A percentile compares a stretch with the other conserved stretches of the same genome.
phyloP scores from a whole-genome alignment of 2,888 invertebrate genomes.

The Acleris literana region DNA sequence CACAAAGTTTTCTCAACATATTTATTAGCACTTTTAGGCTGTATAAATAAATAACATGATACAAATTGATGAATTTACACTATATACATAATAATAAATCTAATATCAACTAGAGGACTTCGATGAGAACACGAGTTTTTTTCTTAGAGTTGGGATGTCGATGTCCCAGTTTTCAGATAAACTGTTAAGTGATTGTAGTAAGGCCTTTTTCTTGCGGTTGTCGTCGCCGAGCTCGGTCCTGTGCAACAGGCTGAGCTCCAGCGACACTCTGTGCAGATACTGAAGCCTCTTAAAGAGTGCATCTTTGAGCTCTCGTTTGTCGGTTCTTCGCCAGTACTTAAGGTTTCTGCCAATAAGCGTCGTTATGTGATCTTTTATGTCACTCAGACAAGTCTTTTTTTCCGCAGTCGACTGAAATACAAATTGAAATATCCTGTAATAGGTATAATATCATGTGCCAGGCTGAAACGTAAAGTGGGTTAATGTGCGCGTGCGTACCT shows the following conservation, averaged over 20 bases:
- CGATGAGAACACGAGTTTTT: constrained; percentile 47
- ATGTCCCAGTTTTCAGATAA: constrained; percentile 68
- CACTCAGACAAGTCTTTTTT: constrained; percentile 74
- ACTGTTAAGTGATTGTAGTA: constrained; percentile 57
- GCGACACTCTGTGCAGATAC: constrained; percentile 65
- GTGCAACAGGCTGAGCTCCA: constrained; percentile 67
- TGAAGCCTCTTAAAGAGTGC: constrained; percentile 69
- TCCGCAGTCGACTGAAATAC: constrained; percentile 45
- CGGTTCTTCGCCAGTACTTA: constrained; percentile 78
- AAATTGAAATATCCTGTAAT: too few relatives aligned
- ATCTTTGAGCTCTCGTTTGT: constrained; percentile 56
- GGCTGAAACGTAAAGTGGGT: too few relatives aligned
- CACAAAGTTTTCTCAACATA: constrained; percentile 49
- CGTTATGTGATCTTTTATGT: constrained; percentile 77
- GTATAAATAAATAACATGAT: constrained; percentile 72
- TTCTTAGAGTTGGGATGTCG: constrained; percentile 59
- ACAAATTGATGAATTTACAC: constrained; percentile 71
- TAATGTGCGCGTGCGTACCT: too few relatives aligned
- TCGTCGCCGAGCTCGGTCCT: constrained; percentile 60
- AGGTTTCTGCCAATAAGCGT: constrained; percentile 78
- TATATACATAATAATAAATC: constrained; percentile 64
- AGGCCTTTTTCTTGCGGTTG: constrained; percentile 52
- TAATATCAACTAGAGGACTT: constrained; percentile 53
- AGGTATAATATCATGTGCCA: too few relatives aligned
- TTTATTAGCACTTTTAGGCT: constrained; percentile 58